Percentiles rank a stretch among this genome's conserved stretches.
Evolutionary conservation across 2,113 vertebrate species (phyloP).

Genomic region (Pterocles orientalis): DNA sequence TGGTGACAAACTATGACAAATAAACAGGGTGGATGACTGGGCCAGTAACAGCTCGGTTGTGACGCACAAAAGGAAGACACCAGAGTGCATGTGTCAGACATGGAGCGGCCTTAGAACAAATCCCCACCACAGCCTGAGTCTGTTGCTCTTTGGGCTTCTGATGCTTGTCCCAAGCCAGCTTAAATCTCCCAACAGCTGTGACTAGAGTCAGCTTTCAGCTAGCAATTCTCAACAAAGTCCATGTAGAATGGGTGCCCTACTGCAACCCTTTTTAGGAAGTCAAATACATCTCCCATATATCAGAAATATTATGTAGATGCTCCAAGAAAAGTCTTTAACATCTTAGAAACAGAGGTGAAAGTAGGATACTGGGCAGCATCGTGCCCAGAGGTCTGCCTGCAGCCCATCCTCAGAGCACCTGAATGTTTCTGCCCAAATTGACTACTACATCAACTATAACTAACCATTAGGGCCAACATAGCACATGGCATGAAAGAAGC

Average conservation of each 20-base stretch:
- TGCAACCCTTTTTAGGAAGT: background rate
- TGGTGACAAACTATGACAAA: background rate
- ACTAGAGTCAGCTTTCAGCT: background rate
- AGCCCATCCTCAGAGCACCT: background rate
- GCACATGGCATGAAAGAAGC: background rate
- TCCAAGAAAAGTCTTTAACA: background rate
- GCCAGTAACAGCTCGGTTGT: rapidly evolving
- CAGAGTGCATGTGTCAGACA: rapidly evolving
- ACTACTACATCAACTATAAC: background rate
- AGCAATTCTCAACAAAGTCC: background rate
- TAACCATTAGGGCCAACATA: background rate
- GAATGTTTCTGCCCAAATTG: background rate
- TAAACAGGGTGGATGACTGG: background rate
- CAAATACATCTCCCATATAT: background rate
- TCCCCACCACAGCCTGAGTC: background rate
- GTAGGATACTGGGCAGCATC: background rate
- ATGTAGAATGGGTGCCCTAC: background rate
- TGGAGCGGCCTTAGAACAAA: background rate
- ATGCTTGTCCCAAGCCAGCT: background rate
- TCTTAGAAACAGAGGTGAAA: background rate
- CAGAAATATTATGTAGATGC: background rate
- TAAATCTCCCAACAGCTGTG: background rate
- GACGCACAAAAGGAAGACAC: background rate
- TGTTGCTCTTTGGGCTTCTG: background rate
- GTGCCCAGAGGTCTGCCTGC: background rate